Base-by-base conservation (phyloP, 1,140 invertebrate genomes). In the Drosophila sturtevanti region DNA sequence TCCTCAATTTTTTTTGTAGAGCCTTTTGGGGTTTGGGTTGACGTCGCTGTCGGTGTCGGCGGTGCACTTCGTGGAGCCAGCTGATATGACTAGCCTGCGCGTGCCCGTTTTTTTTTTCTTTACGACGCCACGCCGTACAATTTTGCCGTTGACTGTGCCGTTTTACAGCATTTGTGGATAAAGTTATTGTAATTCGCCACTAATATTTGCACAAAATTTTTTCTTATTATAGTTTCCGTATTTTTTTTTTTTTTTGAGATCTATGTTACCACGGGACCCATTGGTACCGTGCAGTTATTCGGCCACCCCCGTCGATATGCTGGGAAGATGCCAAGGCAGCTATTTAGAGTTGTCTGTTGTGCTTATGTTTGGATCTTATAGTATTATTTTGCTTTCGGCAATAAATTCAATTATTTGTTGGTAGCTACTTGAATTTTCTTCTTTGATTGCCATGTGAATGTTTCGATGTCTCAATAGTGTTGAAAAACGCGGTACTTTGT, bases 21-120 rank as follows among this genome's bases (percentile, higher is more conserved):
- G 27, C 27, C 27, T 31, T 24, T 24, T 31, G 27, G 27, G 27
- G 41, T 69, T 54, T 61, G 59, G 61, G 16, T 34, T 55, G 74
- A 44, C 70, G 67, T 66, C 68, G 79, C 58, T 74, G 67, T 66
- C 72, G 79, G 72, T 66, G 63, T 68, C 80, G 76, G 63, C 54
- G 41, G 76, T 38, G 72, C 41, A 63, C 52, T 80, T 73, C 64
- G 63, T 22, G 35, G 31, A 35, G 34, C 63, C 48, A 65, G 52
- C 81, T 86, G 81, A 86, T 81, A 74, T 35, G 68, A 51, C 68
- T 66, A 59, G 71, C 75, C 73, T 86, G 77, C 81, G 77, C 81
- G 81, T 86, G 81, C 78, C 86, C 63, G 62, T 37, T 61, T 77
- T 85, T 77, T 80, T 73, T 70, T 69, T 60, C 64, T 70, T 62